Evolutionary conservation across 64 coral and sea anemone genomes (phyloP).

Genomic region (Montipora cactus): DNA sequence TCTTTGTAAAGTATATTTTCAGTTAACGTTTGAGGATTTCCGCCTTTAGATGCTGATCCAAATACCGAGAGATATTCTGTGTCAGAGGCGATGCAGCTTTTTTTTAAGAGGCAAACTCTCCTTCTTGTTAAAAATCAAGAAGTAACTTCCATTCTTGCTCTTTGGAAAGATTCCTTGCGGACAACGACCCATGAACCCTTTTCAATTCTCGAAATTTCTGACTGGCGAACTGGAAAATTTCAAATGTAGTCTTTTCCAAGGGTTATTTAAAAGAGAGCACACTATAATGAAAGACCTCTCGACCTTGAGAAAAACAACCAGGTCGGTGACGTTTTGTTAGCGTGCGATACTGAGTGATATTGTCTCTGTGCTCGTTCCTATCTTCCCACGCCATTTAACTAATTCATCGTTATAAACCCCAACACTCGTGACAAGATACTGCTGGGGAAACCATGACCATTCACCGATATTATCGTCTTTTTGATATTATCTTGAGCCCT

Average conservation of each 20-base stretch:
- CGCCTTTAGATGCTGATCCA: background rate
- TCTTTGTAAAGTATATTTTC: conserved; percentile 27
- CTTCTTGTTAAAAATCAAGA: background rate
- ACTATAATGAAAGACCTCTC: conserved; percentile 36
- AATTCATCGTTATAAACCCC: conserved; percentile 2
- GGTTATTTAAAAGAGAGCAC: background rate
- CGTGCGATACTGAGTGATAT: conserved; percentile 50
- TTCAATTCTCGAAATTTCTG: background rate
- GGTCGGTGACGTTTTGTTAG: conserved; percentile 52
- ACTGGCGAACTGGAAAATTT: background rate
- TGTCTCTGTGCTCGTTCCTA: background rate
- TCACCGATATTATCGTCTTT: conserved; percentile 31
- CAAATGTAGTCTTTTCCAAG: background rate
- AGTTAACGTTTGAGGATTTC: conserved; percentile 27
- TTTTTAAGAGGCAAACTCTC: background rate
- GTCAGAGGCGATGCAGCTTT: background rate
- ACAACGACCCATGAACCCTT: background rate
- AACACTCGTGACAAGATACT: conserved; percentile 16
- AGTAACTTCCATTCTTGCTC: background rate
- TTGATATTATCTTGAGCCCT: conserved; percentile 50
- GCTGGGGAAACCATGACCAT: background rate
- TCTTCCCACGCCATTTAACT: conserved; percentile 51
- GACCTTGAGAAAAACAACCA: conserved; percentile 60
- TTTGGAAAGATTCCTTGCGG: background rate
- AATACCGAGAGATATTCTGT: background rate